Evolutionary conservation across 2,888 invertebrate species (phyloP), one percentile per base, ranked within the genome.

Genomic region (Diploptera punctata): DNA sequence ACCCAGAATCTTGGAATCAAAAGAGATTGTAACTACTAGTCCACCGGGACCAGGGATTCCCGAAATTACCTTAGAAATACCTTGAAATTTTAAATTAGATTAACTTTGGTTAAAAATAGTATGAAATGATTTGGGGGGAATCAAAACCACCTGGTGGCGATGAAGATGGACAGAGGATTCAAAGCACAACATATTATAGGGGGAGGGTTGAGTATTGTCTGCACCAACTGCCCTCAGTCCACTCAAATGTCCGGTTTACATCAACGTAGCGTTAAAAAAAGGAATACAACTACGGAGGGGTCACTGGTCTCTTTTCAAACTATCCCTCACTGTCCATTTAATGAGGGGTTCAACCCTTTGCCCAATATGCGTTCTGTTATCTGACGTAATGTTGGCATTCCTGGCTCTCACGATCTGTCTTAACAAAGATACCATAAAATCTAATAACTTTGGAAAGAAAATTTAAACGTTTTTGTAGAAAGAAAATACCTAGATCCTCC

Each of bases 171-270:
- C 33, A 33, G 33, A 33, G 10, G 7, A 52, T 24, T 52, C 24
- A 57, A 57, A 26, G 57, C 57, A 57, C 31, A 16, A 29, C 24
- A 3, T n/a, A 29, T 47, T 5, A 24, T 24, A 29, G 57, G 57
- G 31, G 24, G 26, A 54, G 54, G 21, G 57, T 29, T 29, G 57
- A 29, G 26, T 16, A n/a, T 18, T 19, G 18, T 52, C 19, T 57
- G 18, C 57, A 57, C 24, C 57, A 57, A 57, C 57, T 57, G 57
- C 31, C 57, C 57, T 57, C 29, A 21, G 57, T 57, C 57, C 57
- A 57, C 24, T 29, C 29, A 10, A 29, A 57, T 57, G 57, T 57
- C 57, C 57, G 29, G 57, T 57, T 18, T 4, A 29, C 57, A 24
- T 57, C n/a, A 31, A 29, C 16, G 29, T 57, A 9, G 26, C 57